These are phyloP conservation scores for Syngnathus floridae DNA, from an alignment of 2,113 vertebrate genomes.

Conservation along the genomic window DNA sequence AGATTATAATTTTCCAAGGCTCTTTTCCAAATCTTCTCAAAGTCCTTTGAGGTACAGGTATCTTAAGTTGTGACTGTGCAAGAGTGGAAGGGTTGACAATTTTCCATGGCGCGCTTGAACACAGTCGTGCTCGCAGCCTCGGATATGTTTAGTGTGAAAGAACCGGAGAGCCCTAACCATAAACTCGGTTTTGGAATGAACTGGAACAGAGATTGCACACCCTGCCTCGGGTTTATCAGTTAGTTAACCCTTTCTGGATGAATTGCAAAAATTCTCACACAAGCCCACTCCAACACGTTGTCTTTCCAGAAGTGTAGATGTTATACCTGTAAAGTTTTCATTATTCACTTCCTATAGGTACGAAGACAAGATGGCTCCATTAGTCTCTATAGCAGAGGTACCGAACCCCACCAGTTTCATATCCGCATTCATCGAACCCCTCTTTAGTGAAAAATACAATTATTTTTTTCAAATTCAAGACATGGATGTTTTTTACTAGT, in stretches of 20 bases:
- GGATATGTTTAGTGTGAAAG: background rate
- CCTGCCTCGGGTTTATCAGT: background rate
- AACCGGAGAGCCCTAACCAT: background rate
- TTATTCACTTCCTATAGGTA: background rate
- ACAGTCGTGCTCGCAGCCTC: background rate
- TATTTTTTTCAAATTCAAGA: no score
- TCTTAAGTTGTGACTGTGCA: no score
- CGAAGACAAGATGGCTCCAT: background rate
- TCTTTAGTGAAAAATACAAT: no score
- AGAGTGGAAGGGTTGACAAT: no score
- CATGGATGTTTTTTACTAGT: no score
- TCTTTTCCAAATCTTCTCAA: no score
- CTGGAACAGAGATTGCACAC: background rate
- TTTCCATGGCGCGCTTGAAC: no score
- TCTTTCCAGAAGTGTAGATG: background rate
- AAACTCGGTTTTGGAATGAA: background rate
- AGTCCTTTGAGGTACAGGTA: no score
- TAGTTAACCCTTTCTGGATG: background rate
- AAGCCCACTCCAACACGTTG: background rate
- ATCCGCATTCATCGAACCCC: no score
- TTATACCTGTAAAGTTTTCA: background rate
- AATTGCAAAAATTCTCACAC: background rate
- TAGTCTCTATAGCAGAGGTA: no score
- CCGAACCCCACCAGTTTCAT: no score
- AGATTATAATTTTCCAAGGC: no score